A percentile compares a stretch with the other conserved stretches of the same genome.
phyloP scores from a whole-genome alignment of 2,797 vertebrate species.

The Enteromius mattozi region DNA sequence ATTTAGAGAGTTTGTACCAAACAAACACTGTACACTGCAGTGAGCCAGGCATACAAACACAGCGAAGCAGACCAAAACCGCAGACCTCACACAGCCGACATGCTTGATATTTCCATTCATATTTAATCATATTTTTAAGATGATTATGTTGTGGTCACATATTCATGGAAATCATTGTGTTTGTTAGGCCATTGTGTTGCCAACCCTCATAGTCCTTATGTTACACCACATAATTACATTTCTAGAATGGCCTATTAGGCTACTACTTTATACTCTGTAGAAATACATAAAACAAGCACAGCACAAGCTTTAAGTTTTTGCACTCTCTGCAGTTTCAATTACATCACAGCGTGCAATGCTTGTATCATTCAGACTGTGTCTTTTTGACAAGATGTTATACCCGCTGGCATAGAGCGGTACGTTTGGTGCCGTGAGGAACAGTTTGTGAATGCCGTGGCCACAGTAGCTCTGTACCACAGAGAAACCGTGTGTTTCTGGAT shows the following conservation, averaged over 20 bases:
- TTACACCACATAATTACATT: constrained; percentile 73
- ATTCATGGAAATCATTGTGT: neutral
- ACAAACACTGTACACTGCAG: neutral
- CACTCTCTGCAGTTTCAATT: neutral
- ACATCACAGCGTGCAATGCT: neutral
- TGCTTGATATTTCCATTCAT: neutral
- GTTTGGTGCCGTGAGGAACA: constrained; percentile 96
- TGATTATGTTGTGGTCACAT: neutral
- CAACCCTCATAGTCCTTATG: constrained; percentile 79
- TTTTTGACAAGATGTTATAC: constrained; percentile 62
- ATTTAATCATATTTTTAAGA: neutral
- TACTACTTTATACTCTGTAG: constrained; percentile 95
- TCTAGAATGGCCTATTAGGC: constrained; percentile 79
- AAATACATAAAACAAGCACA: constrained; percentile 63
- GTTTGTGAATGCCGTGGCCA: constrained; percentile 94
- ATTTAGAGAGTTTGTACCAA: constrained; percentile 20
- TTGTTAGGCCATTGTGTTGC: too few species aligned
- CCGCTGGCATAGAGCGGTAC: constrained; percentile 98
- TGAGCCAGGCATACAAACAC: neutral
- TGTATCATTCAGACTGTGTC: constrained; percentile 64
- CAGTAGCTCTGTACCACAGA: constrained; percentile 97
- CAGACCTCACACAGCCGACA: neutral
- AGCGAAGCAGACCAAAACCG: constrained; percentile 11
- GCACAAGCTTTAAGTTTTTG: constrained; percentile 57
- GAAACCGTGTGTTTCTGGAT: constrained; percentile 96